Base-by-base conservation (phyloP, 2,113 vertebrate species). In the Prolemur simus region DNA sequence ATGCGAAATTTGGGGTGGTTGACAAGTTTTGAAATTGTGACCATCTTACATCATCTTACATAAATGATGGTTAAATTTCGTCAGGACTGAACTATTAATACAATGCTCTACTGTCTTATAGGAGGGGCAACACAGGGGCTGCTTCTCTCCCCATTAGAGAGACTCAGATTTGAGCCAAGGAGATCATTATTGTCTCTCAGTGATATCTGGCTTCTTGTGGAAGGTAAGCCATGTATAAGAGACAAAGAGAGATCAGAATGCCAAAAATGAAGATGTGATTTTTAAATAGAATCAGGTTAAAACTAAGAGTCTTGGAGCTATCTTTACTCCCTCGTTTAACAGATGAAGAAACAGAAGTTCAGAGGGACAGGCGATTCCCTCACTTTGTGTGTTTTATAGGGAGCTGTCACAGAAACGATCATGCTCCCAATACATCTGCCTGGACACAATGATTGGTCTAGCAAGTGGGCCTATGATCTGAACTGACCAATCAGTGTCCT, bases 1-100 rank as follows among this genome's bases (percentile, higher is more conserved):
- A 87, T 39, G 90, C 32, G 89, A n/a, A 78, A 63, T 83, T 80
- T 95, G 60, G 64, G 21, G 80, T 89, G 78, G 47, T 12, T 93
- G 37, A 69, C 34, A 83, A 74, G 74, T 10, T 80, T 45, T 87
- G 58, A 93, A 87, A 96, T 83, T 32, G 21, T 87, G 90, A 56
- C 54, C 32, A 63, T 56, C 21, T 47, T 42, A 32, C 20, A 76
- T 58, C 34, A 34, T 23, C 52, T 3, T 0, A 20, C 78, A 45
- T 21, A 83, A 69, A 69, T 25, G n/a, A n/a, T 45, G 63, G 45
- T 15, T 88, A 21, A 60, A 83, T 94, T 42, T 86, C 21, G 66
- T 74, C 54, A 37, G 68, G 54, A 47, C 23, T 64, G 78, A 91
- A 71, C 34, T 81, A 13, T 3, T 54, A 54, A 54, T 54, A 54